Evolutionary conservation across 2,113 vertebrate species (phyloP), one percentile per base, ranked within the genome.

Genomic region (Centropristis striata): DNA sequence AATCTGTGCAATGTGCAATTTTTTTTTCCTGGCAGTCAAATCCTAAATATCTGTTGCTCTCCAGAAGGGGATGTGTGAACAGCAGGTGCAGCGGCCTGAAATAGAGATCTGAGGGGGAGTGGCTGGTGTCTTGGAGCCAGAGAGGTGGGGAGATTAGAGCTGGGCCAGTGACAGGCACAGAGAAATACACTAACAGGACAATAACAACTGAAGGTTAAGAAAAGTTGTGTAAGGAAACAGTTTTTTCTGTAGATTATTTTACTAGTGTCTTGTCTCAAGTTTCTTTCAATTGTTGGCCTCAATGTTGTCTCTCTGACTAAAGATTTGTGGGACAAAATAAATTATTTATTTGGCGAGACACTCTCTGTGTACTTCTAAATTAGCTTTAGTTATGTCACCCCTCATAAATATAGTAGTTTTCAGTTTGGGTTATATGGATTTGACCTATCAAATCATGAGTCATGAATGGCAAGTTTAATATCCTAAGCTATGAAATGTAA

Each of bases 61-160:
- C 88, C 86, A 82, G 79, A 91, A 70, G 68, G 71, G 90, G 92
- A 86, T 77, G 92, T 81, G 84, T 83, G 89, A 87, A 87, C 80
- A 89, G 93, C 94, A 95, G 95, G 92, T 95, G 95, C 90, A 86
- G 66, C 13, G 2, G 81, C 90, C 88, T 86, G 87, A 95, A 95
- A 95, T 95, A 95, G 94, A 93, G 90, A 78, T 76, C 72, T 36
- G 51, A 49, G 42, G 74, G 78, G 75, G 83, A 51, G 75, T 44
- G 72, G 51, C 36, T 12, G 61, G n/a, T 58, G 76, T 81, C 50
- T 47, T 44, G 49, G 68, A 81, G 83, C 68, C 87, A 81, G 69
- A 66, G 39, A 77, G 77, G 68, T 21, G 37, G 59, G 32, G 75
- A 61, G 72, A 71, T 78, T 86, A 90, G 49, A 81, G 46, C 21